Evolutionary conservation across 2,113 vertebrate species (phyloP), one percentile per base, ranked within the genome.

Genomic region (Nipponia nippon): DNA sequence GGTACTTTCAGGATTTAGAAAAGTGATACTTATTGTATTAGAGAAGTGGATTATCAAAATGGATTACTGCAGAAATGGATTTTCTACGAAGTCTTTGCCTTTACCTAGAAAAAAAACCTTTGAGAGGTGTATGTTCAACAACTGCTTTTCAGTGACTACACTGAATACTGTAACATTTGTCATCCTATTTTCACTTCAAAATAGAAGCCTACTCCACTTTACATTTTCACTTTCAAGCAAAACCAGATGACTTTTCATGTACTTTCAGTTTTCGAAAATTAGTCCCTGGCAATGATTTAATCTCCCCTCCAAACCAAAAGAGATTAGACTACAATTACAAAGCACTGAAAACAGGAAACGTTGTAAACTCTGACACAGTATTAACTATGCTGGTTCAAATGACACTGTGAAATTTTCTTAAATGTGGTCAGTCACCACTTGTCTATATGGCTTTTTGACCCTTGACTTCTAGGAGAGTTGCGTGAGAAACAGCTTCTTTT

Each of bases 251-350:
- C 49, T 86, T 88, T 49, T 83, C 55, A 38, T 6, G 53, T 56
- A 83, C 71, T 95, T 95, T 89, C 89, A 66, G 50, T 91, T 95
- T 93, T 93, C 9, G 2, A 89, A 95, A 95, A 79, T 72, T 30
- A 77, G 66, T 82, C 66, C 30, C 66, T 85, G 62, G 56, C 84
- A 90, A 71, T 67, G 67, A 95, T 84, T 95, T 95, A 92, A 95
- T 92, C 92, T 93, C 50, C 38, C 47, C 44, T 95, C n/a, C 69
- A 93, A 93, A 95, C 47, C 63, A 93, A 42, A 81, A 71, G 77
- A 89, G 62, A 94, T 96, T 93, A 94, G 94, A 93, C 92, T 94
- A 94, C 92, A 96, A 92, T 93, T 93, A 92, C 52, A 78, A 91
- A 90, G 89, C 94, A 92, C 72, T 8, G 1, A 94, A 97, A 97